Evolutionary conservation across 2,888 invertebrate genomes (phyloP).

Genomic region (Aleiodes testaceus): DNA sequence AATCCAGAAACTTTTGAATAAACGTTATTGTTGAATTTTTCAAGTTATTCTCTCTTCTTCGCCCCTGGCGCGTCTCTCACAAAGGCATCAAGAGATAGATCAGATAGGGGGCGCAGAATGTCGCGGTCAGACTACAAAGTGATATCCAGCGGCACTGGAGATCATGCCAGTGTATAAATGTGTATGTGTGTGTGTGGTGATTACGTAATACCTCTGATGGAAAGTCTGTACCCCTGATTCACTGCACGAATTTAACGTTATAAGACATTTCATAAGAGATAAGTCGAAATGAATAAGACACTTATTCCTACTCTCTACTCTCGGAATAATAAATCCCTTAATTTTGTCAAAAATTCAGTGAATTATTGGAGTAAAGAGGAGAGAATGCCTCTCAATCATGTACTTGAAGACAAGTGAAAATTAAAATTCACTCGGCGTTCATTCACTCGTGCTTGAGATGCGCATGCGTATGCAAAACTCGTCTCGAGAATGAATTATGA

Average conservation of each 20-base stretch:
- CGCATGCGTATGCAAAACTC: conserved; percentile 61
- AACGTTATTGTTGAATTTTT: background rate
- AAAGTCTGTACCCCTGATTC: conserved; percentile 34
- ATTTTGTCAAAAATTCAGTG: background rate
- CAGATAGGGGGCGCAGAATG: conserved; percentile 61
- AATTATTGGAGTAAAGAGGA: conserved; percentile 24
- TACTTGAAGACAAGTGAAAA: conserved; percentile 58
- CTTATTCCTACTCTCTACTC: background rate
- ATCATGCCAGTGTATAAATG: conserved; percentile 55
- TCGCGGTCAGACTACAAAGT: conserved; percentile 68
- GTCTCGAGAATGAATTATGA: conserved; percentile 49
- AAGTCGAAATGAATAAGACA: conserved; percentile 13
- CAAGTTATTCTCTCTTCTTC: background rate
- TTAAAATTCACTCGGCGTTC: conserved; percentile 65
- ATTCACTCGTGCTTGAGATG: conserved; percentile 46
- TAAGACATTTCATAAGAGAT: conserved; percentile 13
- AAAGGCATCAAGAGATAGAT: conserved; percentile 61
- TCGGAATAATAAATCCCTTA: background rate
- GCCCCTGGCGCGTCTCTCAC: conserved; percentile 33
- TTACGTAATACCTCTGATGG: conserved; percentile 61
- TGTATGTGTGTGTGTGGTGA: conserved; percentile 59
- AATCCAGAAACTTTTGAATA: too few species aligned
- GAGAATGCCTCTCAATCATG: conserved; percentile 54
- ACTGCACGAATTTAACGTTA: conserved; percentile 22
- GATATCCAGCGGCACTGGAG: conserved; percentile 64